Evolutionary conservation across 2,797 vertebrate species (phyloP).

Genomic region (Galaxias olidus): DNA sequence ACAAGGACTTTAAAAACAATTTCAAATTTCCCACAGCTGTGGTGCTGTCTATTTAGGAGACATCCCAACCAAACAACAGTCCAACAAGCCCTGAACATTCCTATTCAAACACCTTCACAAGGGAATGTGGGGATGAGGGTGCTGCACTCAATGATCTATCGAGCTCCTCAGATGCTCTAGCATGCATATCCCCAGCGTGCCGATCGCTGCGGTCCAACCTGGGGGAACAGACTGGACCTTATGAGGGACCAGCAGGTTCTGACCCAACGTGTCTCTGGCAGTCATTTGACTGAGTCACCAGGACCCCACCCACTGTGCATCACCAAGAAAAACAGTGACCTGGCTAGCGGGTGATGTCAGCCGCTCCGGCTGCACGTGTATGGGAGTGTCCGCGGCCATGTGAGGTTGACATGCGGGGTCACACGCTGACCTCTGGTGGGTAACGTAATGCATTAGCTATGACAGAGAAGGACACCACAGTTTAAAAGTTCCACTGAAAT

Average conservation of each 20-base stretch:
- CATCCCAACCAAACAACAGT: too few species aligned
- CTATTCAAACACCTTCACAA: too few species aligned
- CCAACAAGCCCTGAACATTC: too few species aligned
- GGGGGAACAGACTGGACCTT: not conserved
- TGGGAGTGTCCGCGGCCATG: constrained; percentile 20
- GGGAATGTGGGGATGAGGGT: too few species aligned
- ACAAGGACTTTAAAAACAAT: not conserved
- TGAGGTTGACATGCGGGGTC: constrained; percentile 55
- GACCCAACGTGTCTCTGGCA: constrained; percentile 39
- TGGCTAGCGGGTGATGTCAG: constrained; percentile 53
- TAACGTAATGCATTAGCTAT: too few species aligned
- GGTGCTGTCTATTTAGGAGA: not conserved
- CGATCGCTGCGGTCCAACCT: too few species aligned
- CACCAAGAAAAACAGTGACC: constrained; percentile 55
- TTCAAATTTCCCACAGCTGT: not conserved
- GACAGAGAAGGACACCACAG: too few species aligned
- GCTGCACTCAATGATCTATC: too few species aligned
- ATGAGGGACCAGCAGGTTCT: constrained; percentile 23
- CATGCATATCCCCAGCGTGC: too few species aligned
- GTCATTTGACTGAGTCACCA: constrained; percentile 53
- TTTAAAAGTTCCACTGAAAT: too few species aligned
- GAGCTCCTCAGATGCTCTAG: too few species aligned
- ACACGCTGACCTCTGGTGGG: constrained; percentile 34
- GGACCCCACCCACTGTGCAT: constrained; percentile 56
- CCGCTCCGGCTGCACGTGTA: constrained; percentile 12